Evolutionary conservation across 2,797 vertebrate genomes (phyloP), one percentile per base, ranked within the genome.

Genomic region (Galaxias olidus): DNA sequence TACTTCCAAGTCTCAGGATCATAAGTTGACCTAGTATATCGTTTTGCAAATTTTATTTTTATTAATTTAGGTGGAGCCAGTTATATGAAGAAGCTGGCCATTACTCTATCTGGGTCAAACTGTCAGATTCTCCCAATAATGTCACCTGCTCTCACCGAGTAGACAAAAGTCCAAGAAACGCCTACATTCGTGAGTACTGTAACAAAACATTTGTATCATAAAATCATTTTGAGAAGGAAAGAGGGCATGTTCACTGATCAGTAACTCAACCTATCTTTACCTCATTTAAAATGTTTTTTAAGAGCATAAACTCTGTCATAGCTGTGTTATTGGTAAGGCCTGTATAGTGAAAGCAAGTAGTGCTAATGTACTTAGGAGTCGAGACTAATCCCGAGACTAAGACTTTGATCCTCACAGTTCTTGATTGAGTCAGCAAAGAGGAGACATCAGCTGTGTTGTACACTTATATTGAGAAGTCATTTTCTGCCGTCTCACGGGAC

Each of bases 31-130:
- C n/a, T n/a, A n/a, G n/a, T n/a, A n/a, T n/a, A n/a, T n/a, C n/a
- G n/a, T n/a, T n/a, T n/a, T n/a, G n/a, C n/a, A n/a, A 47, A 74
- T 50, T 72, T 77, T 13, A 9, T 68, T 87, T 60, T 74, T 84
- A 70, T 83, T 69, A 63, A 72, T 77, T 62, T 79, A 92, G 91
- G 43, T 90, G 91, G 90, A 91, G 71, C 72, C 76, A 88, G 65
- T 75, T 54, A 0, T 92, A 92, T 71, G 81, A 75, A 71, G 89
- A 93, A 75, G 88, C 86, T 1, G 92, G 91, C 62, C 87, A 86
- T 79, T 93, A 92, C 84, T 88, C 84, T 48, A 73, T 92, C 57
- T 72, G 86, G 87, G 85, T 92, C 76, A 68, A 72, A 66, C 71
- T 48, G 61, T 66, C 74, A 30, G 73, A 68, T 15, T 69, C 50